Evolutionary conservation across 2,113 vertebrate species (phyloP).

Genomic region (Pimephales promelas): DNA sequence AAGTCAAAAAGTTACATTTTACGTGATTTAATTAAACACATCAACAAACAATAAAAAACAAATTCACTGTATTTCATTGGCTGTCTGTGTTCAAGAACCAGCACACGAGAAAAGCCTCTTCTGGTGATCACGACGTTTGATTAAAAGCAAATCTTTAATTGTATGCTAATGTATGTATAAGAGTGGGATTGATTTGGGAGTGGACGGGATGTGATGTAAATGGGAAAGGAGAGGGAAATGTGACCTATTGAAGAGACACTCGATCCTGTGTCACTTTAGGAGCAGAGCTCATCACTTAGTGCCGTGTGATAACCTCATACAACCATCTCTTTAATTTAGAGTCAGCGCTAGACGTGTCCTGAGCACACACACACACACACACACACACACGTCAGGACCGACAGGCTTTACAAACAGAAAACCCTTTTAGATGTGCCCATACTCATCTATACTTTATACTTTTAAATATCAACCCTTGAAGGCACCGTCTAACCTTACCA

Average conservation of each 20-base stretch:
- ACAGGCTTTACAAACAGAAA: too few relatives aligned
- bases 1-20: neutral
- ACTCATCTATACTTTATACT: neutral
- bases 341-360: conserved; percentile 4
- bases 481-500: neutral
- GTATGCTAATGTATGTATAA: conserved; percentile 79
- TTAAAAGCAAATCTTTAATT: conserved; percentile 74
- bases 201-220: conserved; percentile 69
- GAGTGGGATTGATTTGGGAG: conserved; percentile 73
- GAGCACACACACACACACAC: too few relatives aligned
- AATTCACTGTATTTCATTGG: neutral
- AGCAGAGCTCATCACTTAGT: conserved; percentile 77
- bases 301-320: conserved; percentile 64
- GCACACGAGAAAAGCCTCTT: neutral
- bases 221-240: conserved; percentile 73
- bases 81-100: neutral
- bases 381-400: neutral
- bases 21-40: neutral
- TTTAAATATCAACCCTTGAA: neutral
- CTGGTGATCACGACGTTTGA: conserved; percentile 65
- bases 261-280: conserved; percentile 79
- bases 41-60: neutral
- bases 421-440: neutral
- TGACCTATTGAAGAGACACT: conserved; percentile 77
- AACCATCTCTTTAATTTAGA: conserved; percentile 41